Evolutionary conservation across 2,797 vertebrate genomes (phyloP).

Genomic region (Melanotaenia boesemani): DNA sequence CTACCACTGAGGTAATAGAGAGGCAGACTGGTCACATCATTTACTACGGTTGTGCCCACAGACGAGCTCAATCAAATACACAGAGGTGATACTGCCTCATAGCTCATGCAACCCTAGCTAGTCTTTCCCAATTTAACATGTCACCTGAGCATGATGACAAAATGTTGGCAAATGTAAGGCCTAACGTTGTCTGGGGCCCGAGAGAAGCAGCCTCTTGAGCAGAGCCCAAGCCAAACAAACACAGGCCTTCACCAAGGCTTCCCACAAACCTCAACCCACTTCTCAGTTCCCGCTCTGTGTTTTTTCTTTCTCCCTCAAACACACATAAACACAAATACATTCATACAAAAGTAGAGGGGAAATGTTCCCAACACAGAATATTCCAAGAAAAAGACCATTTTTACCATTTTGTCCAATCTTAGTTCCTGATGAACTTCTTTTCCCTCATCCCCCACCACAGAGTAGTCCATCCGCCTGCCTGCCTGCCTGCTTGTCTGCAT

Average conservation of each 20-base stretch:
- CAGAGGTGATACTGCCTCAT: constrained; percentile 27
- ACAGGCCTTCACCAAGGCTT: constrained; percentile 80
- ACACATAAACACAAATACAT: constrained; percentile 70
- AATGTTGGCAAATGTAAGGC: constrained; percentile 67
- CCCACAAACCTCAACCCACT: constrained; percentile 86
- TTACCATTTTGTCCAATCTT: constrained; percentile 79
- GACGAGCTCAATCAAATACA: constrained; percentile 32
- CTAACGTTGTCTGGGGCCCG: constrained; percentile 66
- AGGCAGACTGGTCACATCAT: constrained; percentile 86
- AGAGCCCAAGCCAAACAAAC: constrained; percentile 83
- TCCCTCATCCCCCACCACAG: constrained; percentile 71
- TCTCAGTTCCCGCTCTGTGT: constrained; percentile 73
- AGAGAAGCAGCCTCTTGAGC: constrained; percentile 75
- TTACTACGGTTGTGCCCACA: constrained; percentile 48
- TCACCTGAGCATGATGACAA: constrained; percentile 87
- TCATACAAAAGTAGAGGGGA: constrained; percentile 59
- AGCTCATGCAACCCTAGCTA: constrained; percentile 36
- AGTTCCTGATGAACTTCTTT: constrained; percentile 70
- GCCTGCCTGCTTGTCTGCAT: constrained; percentile 29
- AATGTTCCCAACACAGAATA: constrained; percentile 66
- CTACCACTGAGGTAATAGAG: constrained; percentile 86
- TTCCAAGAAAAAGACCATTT: constrained; percentile 67
- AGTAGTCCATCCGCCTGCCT: constrained; percentile 58
- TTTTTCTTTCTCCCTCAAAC: constrained; percentile 65
- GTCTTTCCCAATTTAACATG: constrained; percentile 77